Percentiles rank a stretch among this genome's conserved stretches.
phyloP scores from a whole-genome alignment of 2,113 vertebrate genomes.

The Macrotis lagotis region DNA sequence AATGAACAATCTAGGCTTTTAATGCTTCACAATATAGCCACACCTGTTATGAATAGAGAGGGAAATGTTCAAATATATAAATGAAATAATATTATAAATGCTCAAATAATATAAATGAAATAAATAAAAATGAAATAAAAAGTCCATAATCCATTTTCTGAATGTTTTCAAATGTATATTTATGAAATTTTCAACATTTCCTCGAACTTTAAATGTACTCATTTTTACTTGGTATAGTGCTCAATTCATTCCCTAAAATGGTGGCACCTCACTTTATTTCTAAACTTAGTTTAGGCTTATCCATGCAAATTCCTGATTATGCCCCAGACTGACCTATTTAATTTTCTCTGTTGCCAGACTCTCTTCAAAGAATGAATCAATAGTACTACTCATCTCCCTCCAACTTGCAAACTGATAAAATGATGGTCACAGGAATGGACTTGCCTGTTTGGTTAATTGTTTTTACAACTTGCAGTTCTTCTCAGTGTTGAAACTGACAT shows the following conservation, averaged over 20 bases:
- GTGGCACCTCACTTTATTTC: slow-evolving; percentile 31
- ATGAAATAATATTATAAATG: slow-evolving; percentile 37
- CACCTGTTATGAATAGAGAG: slow-evolving; percentile 40
- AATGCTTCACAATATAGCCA: slow-evolving; percentile 52
- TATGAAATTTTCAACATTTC: slow-evolving; percentile 73
- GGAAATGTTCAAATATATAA: slow-evolving; percentile 40
- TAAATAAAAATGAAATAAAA: too few species aligned
- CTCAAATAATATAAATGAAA: slow-evolving; percentile 49
- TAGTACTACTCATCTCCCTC: neutral
- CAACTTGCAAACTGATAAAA: neutral
- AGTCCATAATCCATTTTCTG: slow-evolving; percentile 52
- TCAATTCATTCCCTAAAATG: neutral
- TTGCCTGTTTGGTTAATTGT: slow-evolving; percentile 28
- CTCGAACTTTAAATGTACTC: slow-evolving; percentile 54
- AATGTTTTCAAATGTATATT: slow-evolving; percentile 20
- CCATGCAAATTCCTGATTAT: slow-evolving; percentile 46
- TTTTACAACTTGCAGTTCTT: slow-evolving; percentile 36
- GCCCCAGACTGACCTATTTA: slow-evolving; percentile 38
- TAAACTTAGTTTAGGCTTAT: slow-evolving; percentile 21
- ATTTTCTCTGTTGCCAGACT: slow-evolving; percentile 1
- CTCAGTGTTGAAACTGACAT: slow-evolving; percentile 10
- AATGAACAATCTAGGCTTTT: slow-evolving; percentile 86
- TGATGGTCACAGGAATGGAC: neutral
- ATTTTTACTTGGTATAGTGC: slow-evolving; percentile 2
- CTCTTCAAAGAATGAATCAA: slow-evolving; percentile 50